Evolutionary conservation across 1,140 invertebrate species (phyloP), one percentile per base, ranked within the genome.

Genomic region (Drosophila mayri): DNA sequence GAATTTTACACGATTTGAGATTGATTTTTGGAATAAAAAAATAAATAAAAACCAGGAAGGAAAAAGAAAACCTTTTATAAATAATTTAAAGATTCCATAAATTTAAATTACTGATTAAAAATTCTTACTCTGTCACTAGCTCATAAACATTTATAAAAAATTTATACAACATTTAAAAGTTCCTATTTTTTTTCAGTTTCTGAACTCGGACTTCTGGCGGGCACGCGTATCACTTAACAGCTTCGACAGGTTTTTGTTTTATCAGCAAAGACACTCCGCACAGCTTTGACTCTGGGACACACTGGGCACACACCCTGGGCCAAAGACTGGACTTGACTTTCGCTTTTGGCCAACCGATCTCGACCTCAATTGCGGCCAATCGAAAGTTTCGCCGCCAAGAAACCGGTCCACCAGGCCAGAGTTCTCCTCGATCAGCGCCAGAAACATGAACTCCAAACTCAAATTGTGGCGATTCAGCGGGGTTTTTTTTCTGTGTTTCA

Each of bases 391-490:
- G 49, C 58, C n/a, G 38, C 22, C 22, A 38, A 11, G 32, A 87
- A 88, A 90, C 84, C 85, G 80, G 84, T 87, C 76, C 62, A 32
- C 12, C 59, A 11, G 43, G 22, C 30, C 67, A 72, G 68, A 50
- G 70, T 60, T 72, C 70, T 79, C 44, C 46, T 18, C 28, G 18
- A 37, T 16, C 18, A 32, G 50, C 1, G 1, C 32, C 32, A 55
- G 52, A 55, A 55, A 55, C 37, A 38, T 55, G 52, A 55, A 52
- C 32, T 40, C 11, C 44, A 74, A 60, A 77, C 40, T 66, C 12
- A 25, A 38, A 38, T 25, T 16, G 37, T 25, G 76, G 60, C 80
- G 44, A 77, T 54, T 57, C 44, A 65, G 77, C 77, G 28, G 20
- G 50, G 1, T 32, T 50, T 30, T 50, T 11, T 35, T 4, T 55